phyloP scores from a whole-genome alignment of 2,797 vertebrate genomes.

The Taeniopygia guttata region DNA sequence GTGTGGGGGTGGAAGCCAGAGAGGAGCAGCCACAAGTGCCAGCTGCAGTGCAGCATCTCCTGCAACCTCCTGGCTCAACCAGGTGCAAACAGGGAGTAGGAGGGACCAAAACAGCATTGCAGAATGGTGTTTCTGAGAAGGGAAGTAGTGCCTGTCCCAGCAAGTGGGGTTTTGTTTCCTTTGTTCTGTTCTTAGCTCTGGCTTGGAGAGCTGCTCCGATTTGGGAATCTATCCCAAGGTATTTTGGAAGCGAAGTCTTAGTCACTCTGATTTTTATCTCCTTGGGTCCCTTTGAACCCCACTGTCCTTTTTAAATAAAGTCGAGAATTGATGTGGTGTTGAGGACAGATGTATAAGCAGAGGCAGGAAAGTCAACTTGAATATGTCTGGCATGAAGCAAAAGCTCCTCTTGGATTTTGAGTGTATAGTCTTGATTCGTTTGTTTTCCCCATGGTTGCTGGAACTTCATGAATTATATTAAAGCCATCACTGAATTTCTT shows the following conservation, averaged over 20 bases:
- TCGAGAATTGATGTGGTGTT: not conserved
- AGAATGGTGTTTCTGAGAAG: not conserved
- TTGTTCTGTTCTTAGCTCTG: not conserved
- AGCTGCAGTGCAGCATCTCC: not conserved
- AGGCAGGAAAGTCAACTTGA: not conserved
- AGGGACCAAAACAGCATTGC: not conserved
- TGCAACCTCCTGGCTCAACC: not conserved
- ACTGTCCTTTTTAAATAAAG: not conserved
- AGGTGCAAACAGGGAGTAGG: not conserved
- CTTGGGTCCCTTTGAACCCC: not conserved
- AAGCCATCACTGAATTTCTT: slow-evolving; percentile 26
- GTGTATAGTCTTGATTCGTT: not conserved
- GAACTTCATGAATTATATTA: slow-evolving; percentile 49
- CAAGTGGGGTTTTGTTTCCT: not conserved
- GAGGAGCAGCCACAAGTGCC: not conserved
- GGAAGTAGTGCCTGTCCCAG: not conserved
- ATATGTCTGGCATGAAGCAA: not conserved
- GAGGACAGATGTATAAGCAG: not conserved
- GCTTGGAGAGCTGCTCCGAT: not conserved
- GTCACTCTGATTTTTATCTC: not conserved
- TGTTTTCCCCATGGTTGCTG: slow-evolving; percentile 17
- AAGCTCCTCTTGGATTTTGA: not conserved
- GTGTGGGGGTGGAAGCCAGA: not conserved
- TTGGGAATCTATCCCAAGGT: not conserved
- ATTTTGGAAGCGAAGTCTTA: not conserved